A percentile compares a stretch with the other conserved stretches of the same genome.
These are phyloP conservation scores for Craniophora ligustri DNA, from an alignment of 2,888 invertebrate species.

Conservation along the genomic window DNA sequence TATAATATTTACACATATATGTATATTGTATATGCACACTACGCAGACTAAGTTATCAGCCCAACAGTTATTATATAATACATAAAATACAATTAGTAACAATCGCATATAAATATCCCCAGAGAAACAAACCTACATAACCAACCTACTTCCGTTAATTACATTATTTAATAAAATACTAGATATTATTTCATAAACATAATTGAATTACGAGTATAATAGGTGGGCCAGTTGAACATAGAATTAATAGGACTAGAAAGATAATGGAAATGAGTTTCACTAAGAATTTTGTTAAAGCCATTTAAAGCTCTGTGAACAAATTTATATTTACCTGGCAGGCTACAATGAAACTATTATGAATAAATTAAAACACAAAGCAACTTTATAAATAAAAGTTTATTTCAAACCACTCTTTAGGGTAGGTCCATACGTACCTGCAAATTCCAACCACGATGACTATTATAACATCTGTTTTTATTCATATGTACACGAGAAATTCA, in stretches of 20 bases:
- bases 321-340: conserved; percentile 32
- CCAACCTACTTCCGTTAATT: too few species aligned
- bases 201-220: conserved; percentile 43
- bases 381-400: background rate
- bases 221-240: conserved; percentile 21
- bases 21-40: too few species aligned
- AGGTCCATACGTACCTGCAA: too few species aligned
- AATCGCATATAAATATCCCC: too few species aligned
- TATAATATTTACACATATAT: background rate
- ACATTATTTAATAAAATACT: background rate
- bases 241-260: conserved; percentile 31
- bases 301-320: conserved; percentile 28
- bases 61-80: too few species aligned
- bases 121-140: too few species aligned
- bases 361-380: conserved; percentile 10
- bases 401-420: background rate
- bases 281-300: conserved; percentile 17
- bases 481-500: too few species aligned
- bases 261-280: conserved; percentile 36
- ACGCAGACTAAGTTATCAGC: too few species aligned
- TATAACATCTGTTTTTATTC: too few species aligned
- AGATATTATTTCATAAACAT: conserved; percentile 10
- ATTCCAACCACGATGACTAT: too few species aligned
- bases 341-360: conserved; percentile 32
- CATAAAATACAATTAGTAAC: too few species aligned